Evolutionary conservation across 2,888 invertebrate species (phyloP).

Genomic region (Nomada fabriciana): DNA sequence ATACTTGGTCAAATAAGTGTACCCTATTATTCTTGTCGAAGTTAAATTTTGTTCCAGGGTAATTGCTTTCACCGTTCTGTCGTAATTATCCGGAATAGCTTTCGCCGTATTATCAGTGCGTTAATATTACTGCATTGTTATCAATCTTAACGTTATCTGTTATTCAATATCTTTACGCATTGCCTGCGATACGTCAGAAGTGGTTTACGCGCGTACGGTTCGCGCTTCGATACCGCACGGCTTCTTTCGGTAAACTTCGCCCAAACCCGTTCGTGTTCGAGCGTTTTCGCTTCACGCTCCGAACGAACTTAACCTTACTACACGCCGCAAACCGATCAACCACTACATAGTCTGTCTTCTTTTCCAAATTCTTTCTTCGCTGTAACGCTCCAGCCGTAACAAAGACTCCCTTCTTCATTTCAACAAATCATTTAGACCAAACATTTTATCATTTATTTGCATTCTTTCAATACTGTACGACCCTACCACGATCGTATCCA

Average conservation of each 20-base stretch:
- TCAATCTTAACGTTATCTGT: slow-evolving; percentile 62
- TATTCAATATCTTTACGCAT: slow-evolving; percentile 55
- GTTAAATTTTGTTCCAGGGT: slow-evolving; percentile 12
- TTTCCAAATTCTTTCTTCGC: slow-evolving; percentile 50
- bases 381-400: slow-evolving; percentile 19
- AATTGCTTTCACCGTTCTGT: slow-evolving; percentile 50
- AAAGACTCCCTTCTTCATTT: background rate
- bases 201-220: slow-evolving; percentile 57
- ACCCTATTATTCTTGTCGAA: slow-evolving; percentile 8
- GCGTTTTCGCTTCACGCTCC: slow-evolving; percentile 57
- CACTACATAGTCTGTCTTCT: slow-evolving; percentile 51
- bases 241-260: slow-evolving; percentile 52
- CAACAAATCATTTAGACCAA: background rate
- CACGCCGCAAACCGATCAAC: slow-evolving; percentile 52
- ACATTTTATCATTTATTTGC: slow-evolving; percentile 23
- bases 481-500: slow-evolving; percentile 3
- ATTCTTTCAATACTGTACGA: background rate
- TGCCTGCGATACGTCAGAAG: slow-evolving; percentile 51
- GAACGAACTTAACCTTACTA: slow-evolving; percentile 71
- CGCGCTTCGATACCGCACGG: slow-evolving; percentile 32
- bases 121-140: slow-evolving; percentile 59
- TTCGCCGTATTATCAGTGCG: slow-evolving; percentile 24
- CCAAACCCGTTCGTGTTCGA: slow-evolving; percentile 40
- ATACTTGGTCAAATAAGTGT: slow-evolving; percentile 16
- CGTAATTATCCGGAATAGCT: slow-evolving; percentile 10